phyloP scores from a whole-genome alignment of 2,113 vertebrate genomes.

The Fulica atra region DNA sequence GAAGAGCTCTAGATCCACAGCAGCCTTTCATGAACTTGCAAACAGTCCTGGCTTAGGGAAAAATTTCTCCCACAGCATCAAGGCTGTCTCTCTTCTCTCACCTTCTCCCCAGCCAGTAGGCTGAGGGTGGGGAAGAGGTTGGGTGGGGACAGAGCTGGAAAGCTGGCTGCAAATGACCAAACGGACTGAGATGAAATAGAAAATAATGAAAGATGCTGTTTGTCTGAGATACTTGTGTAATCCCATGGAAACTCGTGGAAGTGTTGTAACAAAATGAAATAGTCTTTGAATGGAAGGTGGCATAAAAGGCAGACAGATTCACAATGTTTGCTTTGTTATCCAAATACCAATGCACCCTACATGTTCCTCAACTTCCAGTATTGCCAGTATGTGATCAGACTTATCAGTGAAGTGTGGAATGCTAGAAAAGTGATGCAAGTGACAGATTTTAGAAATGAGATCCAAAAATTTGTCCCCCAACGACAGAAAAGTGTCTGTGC shows the following conservation, averaged over 20 bases:
- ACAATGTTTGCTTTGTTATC: not conserved
- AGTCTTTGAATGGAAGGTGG: not conserved
- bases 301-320: not conserved
- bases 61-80: not conserved
- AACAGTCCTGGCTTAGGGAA: not conserved
- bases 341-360: not conserved
- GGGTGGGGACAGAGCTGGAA: not conserved
- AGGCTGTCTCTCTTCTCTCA: not conserved
- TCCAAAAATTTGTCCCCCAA: not conserved
- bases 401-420: not conserved
- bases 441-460: not conserved
- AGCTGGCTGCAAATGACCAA: not conserved
- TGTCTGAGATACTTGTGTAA: fast-evolving
- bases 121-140: not conserved
- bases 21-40: not conserved
- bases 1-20: not conserved
- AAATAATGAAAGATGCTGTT: not conserved
- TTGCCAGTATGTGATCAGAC: not conserved
- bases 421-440: not conserved
- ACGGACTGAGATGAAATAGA: not conserved
- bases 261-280: not conserved
- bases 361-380: not conserved
- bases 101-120: not conserved
- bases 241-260: not conserved
- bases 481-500: not conserved